Conservation (phyloP, 2,113 vertebrate genomes). For the Larimichthys polyactis region DNA sequence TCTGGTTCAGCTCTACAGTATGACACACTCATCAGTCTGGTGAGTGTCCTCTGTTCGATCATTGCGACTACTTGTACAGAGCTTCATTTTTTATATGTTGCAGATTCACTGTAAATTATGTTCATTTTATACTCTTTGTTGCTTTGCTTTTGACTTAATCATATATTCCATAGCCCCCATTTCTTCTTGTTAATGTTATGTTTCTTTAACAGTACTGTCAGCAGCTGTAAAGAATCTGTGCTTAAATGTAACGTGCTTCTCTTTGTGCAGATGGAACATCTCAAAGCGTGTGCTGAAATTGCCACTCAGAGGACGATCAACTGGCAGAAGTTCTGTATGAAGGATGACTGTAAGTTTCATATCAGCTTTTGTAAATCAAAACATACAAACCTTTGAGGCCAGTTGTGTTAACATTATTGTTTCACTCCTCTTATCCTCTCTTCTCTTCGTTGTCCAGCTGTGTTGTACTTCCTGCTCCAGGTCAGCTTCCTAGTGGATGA, state of each 20-base stretch:
- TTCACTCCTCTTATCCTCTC: not conserved
- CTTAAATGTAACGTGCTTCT: constrained; percentile 6
- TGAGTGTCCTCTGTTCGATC: constrained; percentile 71
- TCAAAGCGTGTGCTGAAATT: constrained; percentile 98
- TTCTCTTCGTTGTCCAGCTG: constrained; percentile 82
- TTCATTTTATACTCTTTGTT: not conserved
- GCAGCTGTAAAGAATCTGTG: not conserved
- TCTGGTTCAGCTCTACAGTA: constrained; percentile 97
- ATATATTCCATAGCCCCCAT: not conserved
- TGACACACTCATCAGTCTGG: constrained; percentile 96
- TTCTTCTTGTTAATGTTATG: not conserved
- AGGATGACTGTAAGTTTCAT: constrained; percentile 94
- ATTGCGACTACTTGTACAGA: not conserved
- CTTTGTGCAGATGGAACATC: constrained; percentile 93
- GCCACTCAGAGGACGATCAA: constrained; percentile 96
- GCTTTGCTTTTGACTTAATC: not conserved
- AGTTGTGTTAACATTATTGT: not conserved
- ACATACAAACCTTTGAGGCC: not conserved
- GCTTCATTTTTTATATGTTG: not conserved
- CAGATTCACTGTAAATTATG: not conserved
- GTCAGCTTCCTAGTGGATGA: constrained; percentile 99
- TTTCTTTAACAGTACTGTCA: not conserved
- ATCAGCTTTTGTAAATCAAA: not conserved
- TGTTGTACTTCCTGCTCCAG: constrained; percentile 98
- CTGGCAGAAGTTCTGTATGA: constrained; percentile 99